Conservation (phyloP, 2,797 vertebrate species). For the Sphenodon punctatus region DNA sequence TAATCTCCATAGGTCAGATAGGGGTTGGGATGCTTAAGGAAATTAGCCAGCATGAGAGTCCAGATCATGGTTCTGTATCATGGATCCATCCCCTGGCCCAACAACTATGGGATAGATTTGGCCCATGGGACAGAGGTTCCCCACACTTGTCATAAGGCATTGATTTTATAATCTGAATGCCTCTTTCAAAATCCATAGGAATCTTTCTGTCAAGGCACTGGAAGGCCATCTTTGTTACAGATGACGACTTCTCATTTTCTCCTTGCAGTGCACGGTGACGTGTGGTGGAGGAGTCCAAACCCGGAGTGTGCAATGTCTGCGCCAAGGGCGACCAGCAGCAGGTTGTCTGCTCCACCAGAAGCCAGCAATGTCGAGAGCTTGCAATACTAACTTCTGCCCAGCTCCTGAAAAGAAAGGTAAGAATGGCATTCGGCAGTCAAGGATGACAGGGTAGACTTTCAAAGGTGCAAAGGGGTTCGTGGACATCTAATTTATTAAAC, state of each 20-base stretch:
- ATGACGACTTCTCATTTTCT: neutral
- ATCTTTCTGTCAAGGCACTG: neutral
- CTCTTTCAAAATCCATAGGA: neutral
- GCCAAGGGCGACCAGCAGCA: conserved; percentile 83
- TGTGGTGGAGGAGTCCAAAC: conserved; percentile 96
- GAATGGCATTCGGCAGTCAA: no score
- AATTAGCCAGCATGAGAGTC: no score
- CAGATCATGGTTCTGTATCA: no score
- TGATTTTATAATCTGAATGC: neutral
- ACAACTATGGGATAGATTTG: no score
- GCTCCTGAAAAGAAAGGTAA: conserved; percentile 78
- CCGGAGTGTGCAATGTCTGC: conserved; percentile 87
- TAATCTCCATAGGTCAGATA: no score
- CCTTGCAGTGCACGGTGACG: conserved; percentile 88
- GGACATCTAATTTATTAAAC: no score
- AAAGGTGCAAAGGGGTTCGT: no score
- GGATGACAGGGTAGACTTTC: no score
- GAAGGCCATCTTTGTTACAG: neutral
- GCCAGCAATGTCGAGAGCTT: conserved; percentile 86
- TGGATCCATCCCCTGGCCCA: no score
- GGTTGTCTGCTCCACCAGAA: conserved; percentile 87
- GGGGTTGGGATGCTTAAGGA: no score
- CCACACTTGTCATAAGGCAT: no score
- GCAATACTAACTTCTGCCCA: conserved; percentile 95
- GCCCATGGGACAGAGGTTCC: no score